A percentile compares a stretch with the other conserved stretches of the same genome.
Conservation (phyloP, 2,113 vertebrate species). For the Meles meles region DNA sequence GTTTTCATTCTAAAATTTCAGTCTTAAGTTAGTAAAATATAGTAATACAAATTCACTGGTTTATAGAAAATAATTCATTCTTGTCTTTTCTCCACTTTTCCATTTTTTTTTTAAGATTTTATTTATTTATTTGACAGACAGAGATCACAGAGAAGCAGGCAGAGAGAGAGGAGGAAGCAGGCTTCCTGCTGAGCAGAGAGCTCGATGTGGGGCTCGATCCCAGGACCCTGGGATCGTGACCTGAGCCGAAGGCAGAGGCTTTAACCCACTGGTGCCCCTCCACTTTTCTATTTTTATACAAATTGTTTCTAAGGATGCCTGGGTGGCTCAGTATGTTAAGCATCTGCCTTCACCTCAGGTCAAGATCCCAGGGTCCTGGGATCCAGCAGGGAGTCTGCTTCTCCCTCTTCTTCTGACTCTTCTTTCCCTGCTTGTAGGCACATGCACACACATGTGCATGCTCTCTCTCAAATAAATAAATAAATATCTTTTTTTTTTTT, state of each 20-base stretch:
- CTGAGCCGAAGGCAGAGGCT: no score
- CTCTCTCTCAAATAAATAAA: background rate
- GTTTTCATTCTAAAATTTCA: conserved; percentile 9
- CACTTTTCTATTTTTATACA: background rate
- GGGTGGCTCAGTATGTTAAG: background rate
- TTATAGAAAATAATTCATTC: background rate
- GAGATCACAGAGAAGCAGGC: no score
- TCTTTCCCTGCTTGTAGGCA: background rate
- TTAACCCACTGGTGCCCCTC: no score
- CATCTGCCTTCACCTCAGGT: background rate
- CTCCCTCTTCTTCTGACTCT: background rate
- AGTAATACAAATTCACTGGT: background rate
- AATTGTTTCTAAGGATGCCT: background rate
- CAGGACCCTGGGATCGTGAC: no score
- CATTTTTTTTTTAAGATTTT: background rate
- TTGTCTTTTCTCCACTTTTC: background rate
- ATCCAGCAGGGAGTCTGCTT: background rate
- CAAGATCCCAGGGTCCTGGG: background rate
- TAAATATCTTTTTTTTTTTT: background rate
- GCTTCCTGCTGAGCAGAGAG: no score
- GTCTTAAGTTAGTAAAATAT: background rate
- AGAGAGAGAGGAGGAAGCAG: no score
- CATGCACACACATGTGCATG: no score
- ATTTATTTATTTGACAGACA: no score
- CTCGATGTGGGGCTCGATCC: no score